These are phyloP conservation scores for Jordanella pulchra DNA, from an alignment of 2,797 vertebrate genomes.

Conservation along the genomic window DNA sequence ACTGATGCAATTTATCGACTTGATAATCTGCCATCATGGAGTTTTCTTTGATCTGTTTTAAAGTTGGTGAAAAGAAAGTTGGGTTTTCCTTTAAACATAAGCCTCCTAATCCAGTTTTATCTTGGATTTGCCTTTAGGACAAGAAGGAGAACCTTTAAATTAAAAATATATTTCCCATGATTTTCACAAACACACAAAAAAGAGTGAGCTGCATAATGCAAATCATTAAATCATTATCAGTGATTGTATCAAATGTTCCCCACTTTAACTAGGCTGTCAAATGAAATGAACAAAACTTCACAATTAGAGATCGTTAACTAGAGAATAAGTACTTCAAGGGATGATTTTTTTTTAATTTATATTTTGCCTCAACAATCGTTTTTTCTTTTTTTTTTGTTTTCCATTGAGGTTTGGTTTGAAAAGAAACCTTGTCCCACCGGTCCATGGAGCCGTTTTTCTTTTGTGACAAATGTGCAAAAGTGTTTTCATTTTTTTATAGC, in stretches of 20 bases:
- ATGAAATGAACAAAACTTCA: no score
- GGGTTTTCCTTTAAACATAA: not conserved
- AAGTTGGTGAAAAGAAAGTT: not conserved
- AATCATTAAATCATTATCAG: no score
- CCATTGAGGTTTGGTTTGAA: not conserved
- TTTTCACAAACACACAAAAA: not conserved
- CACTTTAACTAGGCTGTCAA: no score
- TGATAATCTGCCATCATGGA: not conserved
- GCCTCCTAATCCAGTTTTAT: not conserved
- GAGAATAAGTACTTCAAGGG: not conserved
- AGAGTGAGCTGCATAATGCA: no score
- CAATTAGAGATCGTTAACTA: no score
- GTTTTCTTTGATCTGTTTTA: not conserved
- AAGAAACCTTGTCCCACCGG: not conserved
- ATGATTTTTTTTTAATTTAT: not conserved
- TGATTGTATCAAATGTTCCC: no score
- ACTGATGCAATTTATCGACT: not conserved
- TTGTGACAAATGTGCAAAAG: not conserved
- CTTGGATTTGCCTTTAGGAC: not conserved
- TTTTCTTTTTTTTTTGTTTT: not conserved
- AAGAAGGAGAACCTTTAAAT: not conserved
- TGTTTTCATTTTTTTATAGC: not conserved
- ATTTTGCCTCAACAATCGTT: not conserved
- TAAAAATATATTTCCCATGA: not conserved
- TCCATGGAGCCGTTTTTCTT: not conserved